phyloP scores from a whole-genome alignment of 2,797 vertebrate genomes.

The Menidia menidia region DNA sequence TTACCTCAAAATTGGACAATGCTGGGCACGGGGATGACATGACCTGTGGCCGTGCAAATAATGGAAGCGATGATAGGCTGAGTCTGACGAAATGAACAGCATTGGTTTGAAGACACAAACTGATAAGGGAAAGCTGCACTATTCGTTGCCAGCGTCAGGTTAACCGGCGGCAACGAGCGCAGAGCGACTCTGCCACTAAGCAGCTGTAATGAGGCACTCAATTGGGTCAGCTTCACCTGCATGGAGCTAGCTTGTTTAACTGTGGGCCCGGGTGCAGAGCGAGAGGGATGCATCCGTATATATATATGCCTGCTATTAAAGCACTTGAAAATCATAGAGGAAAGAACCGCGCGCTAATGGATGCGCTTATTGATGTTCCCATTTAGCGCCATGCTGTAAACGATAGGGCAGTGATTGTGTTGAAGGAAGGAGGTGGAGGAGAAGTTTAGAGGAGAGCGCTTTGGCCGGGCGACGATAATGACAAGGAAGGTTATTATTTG shows the following conservation, averaged over 20 bases:
- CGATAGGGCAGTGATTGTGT: slow-evolving; percentile 75
- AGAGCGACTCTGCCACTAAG: slow-evolving; percentile 45
- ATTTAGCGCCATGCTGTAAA: slow-evolving; percentile 75
- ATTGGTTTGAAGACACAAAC: background rate
- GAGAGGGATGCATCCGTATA: slow-evolving; percentile 6
- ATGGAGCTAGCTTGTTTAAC: slow-evolving; percentile 56
- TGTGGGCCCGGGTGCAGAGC: slow-evolving; percentile 26
- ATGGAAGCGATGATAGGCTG: background rate
- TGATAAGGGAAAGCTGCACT: slow-evolving; percentile 9
- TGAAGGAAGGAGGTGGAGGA: slow-evolving; percentile 65
- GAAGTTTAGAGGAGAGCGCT: slow-evolving; percentile 48
- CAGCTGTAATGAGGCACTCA: slow-evolving; percentile 70
- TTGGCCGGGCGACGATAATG: slow-evolving; percentile 69
- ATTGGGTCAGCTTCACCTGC: slow-evolving; percentile 49
- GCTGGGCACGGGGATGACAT: no score
- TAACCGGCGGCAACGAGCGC: slow-evolving; percentile 44
- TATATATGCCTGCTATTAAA: slow-evolving; percentile 59
- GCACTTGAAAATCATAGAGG: slow-evolving; percentile 71
- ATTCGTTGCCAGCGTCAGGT: slow-evolving; percentile 38
- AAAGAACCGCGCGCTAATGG: slow-evolving; percentile 73
- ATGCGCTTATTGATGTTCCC: slow-evolving; percentile 77
- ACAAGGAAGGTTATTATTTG: slow-evolving; percentile 77
- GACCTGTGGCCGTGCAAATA: no score
- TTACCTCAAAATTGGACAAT: no score
- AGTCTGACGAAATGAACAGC: slow-evolving; percentile 11